These are phyloP conservation scores for Enteromius thamalakanensis DNA, from an alignment of 2,797 vertebrate species.

Conservation along the genomic window DNA sequence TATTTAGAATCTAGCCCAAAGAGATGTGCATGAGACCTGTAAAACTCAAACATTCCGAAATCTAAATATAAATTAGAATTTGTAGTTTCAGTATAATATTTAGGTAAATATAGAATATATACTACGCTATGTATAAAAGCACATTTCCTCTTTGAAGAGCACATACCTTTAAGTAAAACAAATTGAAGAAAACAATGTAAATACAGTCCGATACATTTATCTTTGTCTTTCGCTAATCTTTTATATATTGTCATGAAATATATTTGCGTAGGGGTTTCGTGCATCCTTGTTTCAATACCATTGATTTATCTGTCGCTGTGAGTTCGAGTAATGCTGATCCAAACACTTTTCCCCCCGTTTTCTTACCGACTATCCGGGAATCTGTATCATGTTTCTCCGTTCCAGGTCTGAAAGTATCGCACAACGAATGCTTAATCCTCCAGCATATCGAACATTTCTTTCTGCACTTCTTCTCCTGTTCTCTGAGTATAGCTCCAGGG, in stretches of 20 bases:
- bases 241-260: neutral
- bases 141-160: neutral
- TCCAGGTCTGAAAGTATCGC: neutral
- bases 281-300: neutral
- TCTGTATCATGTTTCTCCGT: conserved; percentile 23
- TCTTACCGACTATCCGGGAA: conserved; percentile 27
- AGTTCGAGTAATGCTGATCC: conserved; percentile 1
- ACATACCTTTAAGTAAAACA: neutral
- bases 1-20: neutral
- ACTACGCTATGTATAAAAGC: neutral
- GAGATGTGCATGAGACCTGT: neutral
- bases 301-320: neutral
- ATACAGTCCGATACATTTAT: neutral
- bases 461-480: conserved; percentile 30
- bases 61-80: neutral
- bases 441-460: conserved; percentile 28
- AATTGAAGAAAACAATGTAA: neutral
- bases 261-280: neutral
- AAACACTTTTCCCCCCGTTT: conserved; percentile 46
- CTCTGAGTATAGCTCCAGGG: conserved; percentile 80
- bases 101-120: neutral
- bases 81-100: neutral
- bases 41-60: neutral
- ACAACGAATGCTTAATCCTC: neutral
- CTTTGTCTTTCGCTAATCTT: neutral